Evolutionary conservation across 2,888 invertebrate genomes (phyloP).

Genomic region (Amphipyra tragopoginis): DNA sequence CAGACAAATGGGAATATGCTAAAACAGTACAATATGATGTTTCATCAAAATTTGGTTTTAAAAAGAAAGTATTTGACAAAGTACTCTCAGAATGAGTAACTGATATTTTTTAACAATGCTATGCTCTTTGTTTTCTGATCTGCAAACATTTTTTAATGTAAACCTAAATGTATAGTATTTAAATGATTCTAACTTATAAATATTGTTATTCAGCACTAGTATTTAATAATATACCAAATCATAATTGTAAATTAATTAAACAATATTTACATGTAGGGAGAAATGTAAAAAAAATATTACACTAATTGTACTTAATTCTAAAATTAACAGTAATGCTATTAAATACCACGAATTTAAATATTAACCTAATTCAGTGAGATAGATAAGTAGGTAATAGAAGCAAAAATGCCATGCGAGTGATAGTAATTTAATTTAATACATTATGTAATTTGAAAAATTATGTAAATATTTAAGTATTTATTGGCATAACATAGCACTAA

Average conservation of each 20-base stretch:
- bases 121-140: no score
- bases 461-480: neutral
- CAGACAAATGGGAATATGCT: neutral
- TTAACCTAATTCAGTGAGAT: neutral
- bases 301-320: neutral
- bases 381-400: neutral
- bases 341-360: neutral
- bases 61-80: no score
- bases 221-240: no score
- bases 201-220: conserved; percentile 2
- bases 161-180: neutral
- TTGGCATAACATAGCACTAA: no score
- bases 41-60: no score
- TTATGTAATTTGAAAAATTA: conserved; percentile 10
- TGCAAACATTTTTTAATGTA: no score
- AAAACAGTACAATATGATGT: neutral
- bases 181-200: conserved; percentile 4
- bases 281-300: no score
- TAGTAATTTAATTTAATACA: neutral
- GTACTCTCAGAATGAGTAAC: neutral
- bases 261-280: conserved; percentile 2
- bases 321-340: neutral
- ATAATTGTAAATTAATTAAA: neutral
- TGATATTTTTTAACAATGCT: neutral
- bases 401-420: conserved; percentile 12